phyloP scores from a whole-genome alignment of 92 coral and sea anemone genomes.

The Porites rus region DNA sequence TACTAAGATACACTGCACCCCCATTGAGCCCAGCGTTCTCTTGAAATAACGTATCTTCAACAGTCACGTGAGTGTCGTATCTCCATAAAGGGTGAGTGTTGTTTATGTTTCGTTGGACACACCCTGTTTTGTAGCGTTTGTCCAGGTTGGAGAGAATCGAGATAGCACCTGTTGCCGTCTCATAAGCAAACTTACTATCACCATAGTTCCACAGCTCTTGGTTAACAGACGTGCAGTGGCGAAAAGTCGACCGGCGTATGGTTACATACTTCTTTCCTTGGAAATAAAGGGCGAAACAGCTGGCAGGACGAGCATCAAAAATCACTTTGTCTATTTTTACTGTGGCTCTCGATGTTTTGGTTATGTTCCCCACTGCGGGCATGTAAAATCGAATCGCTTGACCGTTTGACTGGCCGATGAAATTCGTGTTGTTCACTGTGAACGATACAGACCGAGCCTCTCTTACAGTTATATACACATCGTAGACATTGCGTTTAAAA shows the following conservation, averaged over 20 bases:
- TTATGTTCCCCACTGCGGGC: neutral
- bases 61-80: slow-evolving; percentile 45
- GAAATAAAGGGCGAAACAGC: slow-evolving; percentile 14
- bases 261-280: slow-evolving; percentile 28
- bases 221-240: slow-evolving; percentile 11
- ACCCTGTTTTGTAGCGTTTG: slow-evolving; percentile 31
- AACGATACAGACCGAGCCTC: slow-evolving; percentile 14
- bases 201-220: slow-evolving; percentile 14
- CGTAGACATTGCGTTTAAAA: slow-evolving; percentile 19
- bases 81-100: slow-evolving; percentile 57
- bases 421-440: neutral
- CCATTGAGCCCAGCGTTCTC: slow-evolving; percentile 43
- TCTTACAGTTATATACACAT: neutral
- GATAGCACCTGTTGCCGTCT: slow-evolving; percentile 33
- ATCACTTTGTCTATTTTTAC: slow-evolving; percentile 22
- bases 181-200: slow-evolving; percentile 21
- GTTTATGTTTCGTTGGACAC: neutral
- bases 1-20: slow-evolving; percentile 50
- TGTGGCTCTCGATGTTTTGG: neutral
- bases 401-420: slow-evolving; percentile 13
- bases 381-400: slow-evolving; percentile 11
- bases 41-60: slow-evolving; percentile 43
- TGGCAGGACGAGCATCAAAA: slow-evolving; percentile 41
- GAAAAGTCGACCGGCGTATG: slow-evolving; percentile 30
- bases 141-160: slow-evolving; percentile 29